Conservation (phyloP, 2,888 invertebrate genomes). For the Lobophora halterata region DNA sequence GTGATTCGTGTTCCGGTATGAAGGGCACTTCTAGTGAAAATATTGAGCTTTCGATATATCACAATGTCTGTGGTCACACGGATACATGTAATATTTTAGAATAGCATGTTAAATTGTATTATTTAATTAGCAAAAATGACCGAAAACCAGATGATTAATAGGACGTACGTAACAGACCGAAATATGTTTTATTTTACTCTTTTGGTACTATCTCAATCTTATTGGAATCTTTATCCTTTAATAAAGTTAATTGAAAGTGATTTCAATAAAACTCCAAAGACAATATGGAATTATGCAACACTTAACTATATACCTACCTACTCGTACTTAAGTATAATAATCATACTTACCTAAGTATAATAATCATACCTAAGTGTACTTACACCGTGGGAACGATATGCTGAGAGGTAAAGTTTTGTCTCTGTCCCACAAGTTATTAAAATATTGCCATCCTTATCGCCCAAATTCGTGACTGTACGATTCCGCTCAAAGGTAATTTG, state of each 20-base stretch:
- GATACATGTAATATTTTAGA: no score
- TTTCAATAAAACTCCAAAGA: conserved; percentile 16
- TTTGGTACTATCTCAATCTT: no score
- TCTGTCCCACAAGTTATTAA: conserved; percentile 24
- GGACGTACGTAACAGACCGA: no score
- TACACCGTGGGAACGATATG: conserved; percentile 61
- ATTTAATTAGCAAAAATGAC: no score
- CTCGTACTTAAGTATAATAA: background rate
- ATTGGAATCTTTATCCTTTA: no score
- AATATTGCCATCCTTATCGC: conserved; percentile 36
- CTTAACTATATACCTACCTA: conserved; percentile 8
- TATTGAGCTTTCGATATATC: no score
- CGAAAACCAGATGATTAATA: no score
- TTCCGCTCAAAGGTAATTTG: conserved; percentile 52
- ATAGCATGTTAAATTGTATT: no score
- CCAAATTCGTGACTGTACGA: conserved; percentile 67
- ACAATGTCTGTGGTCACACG: no score
- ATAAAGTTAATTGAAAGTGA: conserved; percentile 1
- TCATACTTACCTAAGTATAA: conserved; percentile 26
- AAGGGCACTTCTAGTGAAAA: no score
- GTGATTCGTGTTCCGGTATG: no score
- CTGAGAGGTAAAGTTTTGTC: conserved; percentile 39
- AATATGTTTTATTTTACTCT: no score
- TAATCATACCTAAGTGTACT: conserved; percentile 40
- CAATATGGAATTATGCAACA: conserved; percentile 25